Percentiles rank a stretch among this genome's conserved stretches.
phyloP scores from a whole-genome alignment of 2,113 vertebrate species.

The Eptesicus fuscus region DNA sequence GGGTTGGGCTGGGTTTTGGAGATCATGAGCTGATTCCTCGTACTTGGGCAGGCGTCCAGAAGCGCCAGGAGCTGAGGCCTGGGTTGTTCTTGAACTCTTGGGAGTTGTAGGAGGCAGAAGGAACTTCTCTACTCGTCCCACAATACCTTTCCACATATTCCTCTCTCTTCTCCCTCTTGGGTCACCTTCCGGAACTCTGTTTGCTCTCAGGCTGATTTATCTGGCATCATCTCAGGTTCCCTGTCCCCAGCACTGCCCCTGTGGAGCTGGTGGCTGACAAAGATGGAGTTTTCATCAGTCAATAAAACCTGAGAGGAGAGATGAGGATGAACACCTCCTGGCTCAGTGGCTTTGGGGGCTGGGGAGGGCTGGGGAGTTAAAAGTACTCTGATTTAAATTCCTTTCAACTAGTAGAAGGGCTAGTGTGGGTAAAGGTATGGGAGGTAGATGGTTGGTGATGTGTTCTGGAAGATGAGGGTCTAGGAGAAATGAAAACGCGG shows the following conservation, averaged over 20 bases:
- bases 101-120: conserved; percentile 3
- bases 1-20: conserved; percentile 43
- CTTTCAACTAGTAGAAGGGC: conserved; percentile 29
- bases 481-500: conserved; percentile 1
- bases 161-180: conserved; percentile 35
- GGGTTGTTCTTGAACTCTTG: conserved; percentile 15
- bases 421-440: background rate
- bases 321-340: conserved; percentile 35
- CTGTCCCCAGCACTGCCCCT: conserved; percentile 53
- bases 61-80: background rate
- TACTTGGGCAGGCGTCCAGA: conserved; percentile 50
- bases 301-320: conserved; percentile 74
- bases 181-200: conserved; percentile 59
- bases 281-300: conserved; percentile 62
- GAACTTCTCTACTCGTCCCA: background rate
- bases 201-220: conserved; percentile 65
- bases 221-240: conserved; percentile 65
- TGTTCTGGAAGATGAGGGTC: background rate
- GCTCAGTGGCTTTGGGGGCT: conserved; percentile 35
- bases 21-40: background rate
- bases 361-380: background rate
- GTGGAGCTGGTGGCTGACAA: conserved; percentile 54
- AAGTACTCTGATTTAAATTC: conserved; percentile 32
- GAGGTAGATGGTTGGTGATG: background rate
- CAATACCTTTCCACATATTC: conserved; percentile 29